These are phyloP conservation scores for Troilus luridus DNA, from an alignment of 2,888 invertebrate genomes.

Conservation along the genomic window DNA sequence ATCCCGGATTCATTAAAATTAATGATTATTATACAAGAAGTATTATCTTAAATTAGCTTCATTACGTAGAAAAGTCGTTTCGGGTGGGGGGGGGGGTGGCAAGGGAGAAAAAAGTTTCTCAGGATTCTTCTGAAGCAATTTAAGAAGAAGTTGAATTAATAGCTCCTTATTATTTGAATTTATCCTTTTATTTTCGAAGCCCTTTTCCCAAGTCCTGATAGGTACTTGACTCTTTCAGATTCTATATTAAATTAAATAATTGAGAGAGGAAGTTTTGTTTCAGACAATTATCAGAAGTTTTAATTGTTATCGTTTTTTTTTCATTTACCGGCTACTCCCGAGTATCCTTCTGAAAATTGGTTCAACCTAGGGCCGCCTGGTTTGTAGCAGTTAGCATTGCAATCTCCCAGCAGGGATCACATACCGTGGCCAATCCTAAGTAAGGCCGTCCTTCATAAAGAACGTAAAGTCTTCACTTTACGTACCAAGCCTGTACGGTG, in stretches of 20 bases:
- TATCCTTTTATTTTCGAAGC: neutral
- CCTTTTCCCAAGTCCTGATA: neutral
- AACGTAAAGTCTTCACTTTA: too few species aligned
- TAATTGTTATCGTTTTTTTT: neutral
- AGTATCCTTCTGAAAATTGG: too few species aligned
- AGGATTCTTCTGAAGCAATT: conserved; percentile 34
- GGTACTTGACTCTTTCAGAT: neutral
- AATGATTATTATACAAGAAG: neutral
- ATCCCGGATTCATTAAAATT: neutral
- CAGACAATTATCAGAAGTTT: neutral
- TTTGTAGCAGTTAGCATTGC: too few species aligned
- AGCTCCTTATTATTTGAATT: neutral
- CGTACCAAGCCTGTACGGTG: too few species aligned
- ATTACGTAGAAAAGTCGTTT: neutral
- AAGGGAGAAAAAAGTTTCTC: neutral
- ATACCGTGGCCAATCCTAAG: too few species aligned
- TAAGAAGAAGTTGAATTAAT: neutral
- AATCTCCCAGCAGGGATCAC: too few species aligned
- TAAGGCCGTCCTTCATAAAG: too few species aligned
- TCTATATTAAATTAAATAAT: neutral
- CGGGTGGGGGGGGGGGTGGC: neutral
- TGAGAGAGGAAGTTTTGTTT: neutral
- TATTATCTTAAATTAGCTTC: neutral
- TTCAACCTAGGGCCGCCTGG: too few species aligned
- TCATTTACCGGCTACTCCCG: too few species aligned